Evolutionary conservation across 2,113 vertebrate species (phyloP).

Genomic region (Cairina moschata): DNA sequence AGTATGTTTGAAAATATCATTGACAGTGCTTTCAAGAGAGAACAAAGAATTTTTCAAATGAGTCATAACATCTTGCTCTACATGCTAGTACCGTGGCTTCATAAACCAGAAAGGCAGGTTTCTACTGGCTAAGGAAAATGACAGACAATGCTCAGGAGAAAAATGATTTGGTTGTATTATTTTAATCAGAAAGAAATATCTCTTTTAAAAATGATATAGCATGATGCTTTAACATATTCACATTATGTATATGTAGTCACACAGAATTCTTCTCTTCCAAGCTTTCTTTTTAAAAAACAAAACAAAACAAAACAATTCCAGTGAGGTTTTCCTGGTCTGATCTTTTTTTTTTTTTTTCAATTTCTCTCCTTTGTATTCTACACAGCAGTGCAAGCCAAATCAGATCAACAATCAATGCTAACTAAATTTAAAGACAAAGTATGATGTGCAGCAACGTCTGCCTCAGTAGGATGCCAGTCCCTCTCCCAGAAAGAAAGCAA

Average conservation of each 20-base stretch:
- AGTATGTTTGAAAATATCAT: conserved; percentile 64
- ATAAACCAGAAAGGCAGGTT: conserved; percentile 79
- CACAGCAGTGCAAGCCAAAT: neutral
- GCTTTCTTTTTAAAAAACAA: neutral
- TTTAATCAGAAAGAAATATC: conserved; percentile 11
- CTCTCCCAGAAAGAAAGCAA: neutral
- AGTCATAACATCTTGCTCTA: conserved; percentile 71
- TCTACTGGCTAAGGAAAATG: conserved; percentile 60
- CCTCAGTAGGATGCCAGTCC: neutral
- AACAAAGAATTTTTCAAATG: conserved; percentile 76
- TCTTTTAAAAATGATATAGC: neutral
- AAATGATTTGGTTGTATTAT: neutral
- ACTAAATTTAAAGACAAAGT: neutral
- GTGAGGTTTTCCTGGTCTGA: neutral
- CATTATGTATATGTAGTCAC: neutral
- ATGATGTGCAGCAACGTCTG: neutral
- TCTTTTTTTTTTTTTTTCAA: neutral
- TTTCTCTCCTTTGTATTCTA: neutral
- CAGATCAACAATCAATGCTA: neutral
- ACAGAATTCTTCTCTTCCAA: neutral
- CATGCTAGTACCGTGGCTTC: conserved; percentile 46
- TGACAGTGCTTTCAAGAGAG: conserved; percentile 59
- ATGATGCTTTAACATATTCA: neutral
- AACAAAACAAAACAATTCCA: neutral
- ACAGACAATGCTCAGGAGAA: conserved; percentile 34